These are phyloP conservation scores for Drosophila sp. DNA, from an alignment of 1,140 invertebrate species.

Conservation along the genomic window DNA sequence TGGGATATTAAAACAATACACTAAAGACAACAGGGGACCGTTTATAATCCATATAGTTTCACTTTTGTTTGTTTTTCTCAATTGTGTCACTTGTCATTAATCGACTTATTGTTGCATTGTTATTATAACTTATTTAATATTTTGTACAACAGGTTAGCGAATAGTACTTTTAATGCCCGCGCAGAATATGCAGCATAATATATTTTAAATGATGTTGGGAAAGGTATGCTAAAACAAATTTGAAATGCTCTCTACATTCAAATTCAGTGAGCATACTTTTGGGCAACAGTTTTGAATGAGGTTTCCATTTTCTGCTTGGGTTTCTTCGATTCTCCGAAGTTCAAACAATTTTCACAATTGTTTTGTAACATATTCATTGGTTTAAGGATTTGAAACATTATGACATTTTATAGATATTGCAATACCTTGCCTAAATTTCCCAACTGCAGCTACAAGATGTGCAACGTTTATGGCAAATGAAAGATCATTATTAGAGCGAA, in stretches of 20 bases:
- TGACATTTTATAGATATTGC: constrained; percentile 29
- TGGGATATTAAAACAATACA: constrained; percentile 43
- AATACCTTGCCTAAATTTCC: constrained; percentile 84
- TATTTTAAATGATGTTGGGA: not conserved
- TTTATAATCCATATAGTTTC: constrained; percentile 13
- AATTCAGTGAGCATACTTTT: not conserved
- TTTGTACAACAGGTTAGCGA: not conserved
- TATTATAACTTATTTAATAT: constrained; percentile 3
- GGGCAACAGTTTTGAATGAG: not conserved
- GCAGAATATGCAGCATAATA: constrained; percentile 16
- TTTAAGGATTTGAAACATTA: constrained; percentile 26
- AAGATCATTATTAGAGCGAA: constrained; percentile 62
- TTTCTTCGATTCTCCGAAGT: constrained; percentile 32
- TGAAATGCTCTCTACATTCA: not conserved
- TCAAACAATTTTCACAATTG: constrained; percentile 1
- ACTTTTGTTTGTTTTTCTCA: constrained; percentile 4
- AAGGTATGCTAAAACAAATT: not conserved
- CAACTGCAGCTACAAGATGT: constrained; percentile 80
- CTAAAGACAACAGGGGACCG: constrained; percentile 28
- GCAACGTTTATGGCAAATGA: constrained; percentile 57
- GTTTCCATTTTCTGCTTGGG: constrained; percentile 6
- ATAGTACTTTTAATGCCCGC: not conserved
- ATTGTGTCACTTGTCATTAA: constrained; percentile 7
- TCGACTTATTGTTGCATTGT: constrained; percentile 15
- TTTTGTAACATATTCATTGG: not conserved